phyloP scores from a whole-genome alignment of 2,113 vertebrate species.

The Ochotona curzoniae region DNA sequence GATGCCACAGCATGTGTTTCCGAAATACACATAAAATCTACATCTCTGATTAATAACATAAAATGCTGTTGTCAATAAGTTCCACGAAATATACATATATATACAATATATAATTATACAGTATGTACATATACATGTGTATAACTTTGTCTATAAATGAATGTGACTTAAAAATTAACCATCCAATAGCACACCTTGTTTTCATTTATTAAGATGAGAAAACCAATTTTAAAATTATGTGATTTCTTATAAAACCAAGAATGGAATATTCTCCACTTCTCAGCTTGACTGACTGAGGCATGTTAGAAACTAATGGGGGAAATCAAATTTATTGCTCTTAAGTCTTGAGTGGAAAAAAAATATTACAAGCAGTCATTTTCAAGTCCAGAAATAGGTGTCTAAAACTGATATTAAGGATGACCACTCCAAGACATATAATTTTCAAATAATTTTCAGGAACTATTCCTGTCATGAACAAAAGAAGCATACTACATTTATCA shows the following conservation, averaged over 20 bases:
- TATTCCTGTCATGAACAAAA: neutral
- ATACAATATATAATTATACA: neutral
- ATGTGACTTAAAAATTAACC: neutral
- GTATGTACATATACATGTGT: neutral
- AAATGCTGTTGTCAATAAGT: neutral
- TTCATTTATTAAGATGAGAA: neutral
- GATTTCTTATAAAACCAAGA: neutral
- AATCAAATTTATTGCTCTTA: neutral
- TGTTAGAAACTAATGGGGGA: neutral
- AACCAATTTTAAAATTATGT: neutral
- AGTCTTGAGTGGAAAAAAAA: neutral
- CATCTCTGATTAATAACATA: neutral
- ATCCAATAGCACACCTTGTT: neutral
- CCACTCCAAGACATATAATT: constrained; percentile 36
- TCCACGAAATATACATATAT: neutral
- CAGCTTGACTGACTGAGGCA: constrained; percentile 11
- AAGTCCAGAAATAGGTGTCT: constrained; percentile 27
- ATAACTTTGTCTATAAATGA: neutral
- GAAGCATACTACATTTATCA: neutral
- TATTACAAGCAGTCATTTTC: too few species aligned
- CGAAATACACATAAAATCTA: neutral
- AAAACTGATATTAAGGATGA: constrained; percentile 51
- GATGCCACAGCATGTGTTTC: neutral
- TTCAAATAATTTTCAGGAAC: too few species aligned
- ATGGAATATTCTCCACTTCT: neutral